phyloP scores from a whole-genome alignment of 2,888 invertebrate genomes.

The Drosophila cognata region DNA sequence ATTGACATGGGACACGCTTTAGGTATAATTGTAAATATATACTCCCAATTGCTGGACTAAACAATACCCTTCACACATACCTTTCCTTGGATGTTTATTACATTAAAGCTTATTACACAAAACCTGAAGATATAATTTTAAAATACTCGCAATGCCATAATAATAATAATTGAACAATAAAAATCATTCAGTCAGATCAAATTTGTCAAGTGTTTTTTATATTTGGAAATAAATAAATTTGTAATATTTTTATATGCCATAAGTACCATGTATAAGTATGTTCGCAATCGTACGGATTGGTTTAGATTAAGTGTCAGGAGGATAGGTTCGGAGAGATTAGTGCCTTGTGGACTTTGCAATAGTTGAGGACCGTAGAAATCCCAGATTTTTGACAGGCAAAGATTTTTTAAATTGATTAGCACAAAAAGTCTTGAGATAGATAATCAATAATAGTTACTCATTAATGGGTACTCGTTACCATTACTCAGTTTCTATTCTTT shows the following conservation, averaged over 20 bases:
- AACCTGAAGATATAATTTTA: too few species aligned
- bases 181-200: not conserved
- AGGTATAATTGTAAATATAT: too few species aligned
- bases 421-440: not conserved
- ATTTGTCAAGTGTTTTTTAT: conserved; percentile 2
- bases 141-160: not conserved
- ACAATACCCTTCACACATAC: not conserved
- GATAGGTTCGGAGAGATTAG: not conserved
- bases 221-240: not conserved
- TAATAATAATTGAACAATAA: not conserved
- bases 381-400: not conserved
- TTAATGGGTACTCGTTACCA: not conserved
- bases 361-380: not conserved
- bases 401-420: conserved; percentile 9
- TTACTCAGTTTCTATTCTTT: not conserved
- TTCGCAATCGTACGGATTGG: conserved; percentile 7
- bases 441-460: not conserved
- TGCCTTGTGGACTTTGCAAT: conserved; percentile 6
- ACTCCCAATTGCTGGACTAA: not conserved
- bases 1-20: not conserved
- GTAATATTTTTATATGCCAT: conserved; percentile 6
- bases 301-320: not conserved
- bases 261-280: not conserved
- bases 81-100: not conserved
- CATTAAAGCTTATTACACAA: not conserved